Base-by-base conservation (phyloP, 2,888 invertebrate genomes). In the Dasysyrphus albostriatus region DNA sequence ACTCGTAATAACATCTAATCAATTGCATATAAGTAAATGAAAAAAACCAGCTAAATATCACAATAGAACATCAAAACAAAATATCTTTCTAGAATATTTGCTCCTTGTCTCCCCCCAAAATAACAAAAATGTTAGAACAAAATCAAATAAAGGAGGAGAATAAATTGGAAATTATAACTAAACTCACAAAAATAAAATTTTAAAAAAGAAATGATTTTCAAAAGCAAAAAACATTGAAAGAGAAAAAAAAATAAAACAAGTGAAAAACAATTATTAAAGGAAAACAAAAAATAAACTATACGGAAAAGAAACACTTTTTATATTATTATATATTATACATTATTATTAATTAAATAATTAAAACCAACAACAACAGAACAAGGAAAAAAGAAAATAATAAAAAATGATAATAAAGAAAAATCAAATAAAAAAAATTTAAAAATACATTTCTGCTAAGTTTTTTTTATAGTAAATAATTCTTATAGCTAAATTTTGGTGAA, bases 271-370 rank as follows among this genome's bases (percentile, higher is more conserved):
- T 76, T 80, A 82, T 63, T 59, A 59, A 81, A 75, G 49, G 7
- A 54, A 59, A 78, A 61, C 7, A 81, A 59, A 42, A 24, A 59
- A 69, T 29, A 61, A 83, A 75, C 84, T 81, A 73, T 74, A 88
- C 83, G 88, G 85, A 83, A 88, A 80, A 88, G 83, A 87, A 89
- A 87, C 88, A 84, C 79, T 85, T 88, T 89, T 88, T 82, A 88
- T 81, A 85, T 81, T 81, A 88, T 88, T 84, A 84, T 82, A 81
- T 81, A 80, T 76, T 88, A 88, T 80, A 84, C 81, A 84, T 88
- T 74, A 84, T 76, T 83, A 83, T 82, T 81, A 82, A 85, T 78
- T 78, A 82, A 85, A 59, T 81, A 65, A 77, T 73, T 69, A 63
- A 29, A 63, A 74, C 39, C 34, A 69, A 74, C 34, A 73, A 51